These are phyloP conservation scores for Hirtodrosophila alboralis DNA, from an alignment of 2,888 invertebrate species.

Conservation along the genomic window DNA sequence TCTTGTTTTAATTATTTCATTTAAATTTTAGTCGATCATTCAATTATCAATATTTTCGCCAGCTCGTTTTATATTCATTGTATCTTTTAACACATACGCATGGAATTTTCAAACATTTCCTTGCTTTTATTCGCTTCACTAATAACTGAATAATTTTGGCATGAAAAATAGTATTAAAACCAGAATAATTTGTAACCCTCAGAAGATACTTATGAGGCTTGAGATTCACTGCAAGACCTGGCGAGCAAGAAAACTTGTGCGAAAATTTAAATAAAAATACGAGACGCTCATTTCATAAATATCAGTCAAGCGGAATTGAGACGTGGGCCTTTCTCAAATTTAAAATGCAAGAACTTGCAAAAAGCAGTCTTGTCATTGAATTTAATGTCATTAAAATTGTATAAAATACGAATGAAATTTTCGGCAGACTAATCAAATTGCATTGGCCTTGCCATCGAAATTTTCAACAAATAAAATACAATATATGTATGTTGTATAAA, in stretches of 20 bases:
- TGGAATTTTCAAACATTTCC: conserved; percentile 8
- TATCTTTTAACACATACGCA: not conserved
- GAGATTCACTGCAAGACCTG: not conserved
- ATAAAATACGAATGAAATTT: conserved; percentile 34
- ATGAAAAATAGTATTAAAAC: conserved; percentile 52
- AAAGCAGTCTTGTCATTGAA: conserved; percentile 29
- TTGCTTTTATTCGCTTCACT: conserved; percentile 40
- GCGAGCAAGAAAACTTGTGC: not conserved
- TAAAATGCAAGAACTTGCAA: conserved; percentile 35
- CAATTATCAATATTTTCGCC: no score
- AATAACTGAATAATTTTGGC: conserved; percentile 69
- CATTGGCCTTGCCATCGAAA: conserved; percentile 8
- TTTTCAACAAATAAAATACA: conserved; percentile 5
- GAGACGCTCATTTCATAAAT: conserved; percentile 30
- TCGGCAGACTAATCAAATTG: conserved; percentile 48
- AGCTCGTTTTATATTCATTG: not conserved
- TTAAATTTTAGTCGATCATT: no score
- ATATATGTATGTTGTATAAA: no score
- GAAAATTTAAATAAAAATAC: conserved; percentile 9
- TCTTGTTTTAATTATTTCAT: no score
- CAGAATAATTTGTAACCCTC: conserved; percentile 36
- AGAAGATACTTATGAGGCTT: conserved; percentile 9
- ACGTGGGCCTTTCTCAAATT: conserved; percentile 22
- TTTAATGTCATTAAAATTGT: conserved; percentile 40
- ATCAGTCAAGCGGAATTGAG: conserved; percentile 42